phyloP scores from a whole-genome alignment of 1,140 invertebrate species.

The Scaptomyza hsui region DNA sequence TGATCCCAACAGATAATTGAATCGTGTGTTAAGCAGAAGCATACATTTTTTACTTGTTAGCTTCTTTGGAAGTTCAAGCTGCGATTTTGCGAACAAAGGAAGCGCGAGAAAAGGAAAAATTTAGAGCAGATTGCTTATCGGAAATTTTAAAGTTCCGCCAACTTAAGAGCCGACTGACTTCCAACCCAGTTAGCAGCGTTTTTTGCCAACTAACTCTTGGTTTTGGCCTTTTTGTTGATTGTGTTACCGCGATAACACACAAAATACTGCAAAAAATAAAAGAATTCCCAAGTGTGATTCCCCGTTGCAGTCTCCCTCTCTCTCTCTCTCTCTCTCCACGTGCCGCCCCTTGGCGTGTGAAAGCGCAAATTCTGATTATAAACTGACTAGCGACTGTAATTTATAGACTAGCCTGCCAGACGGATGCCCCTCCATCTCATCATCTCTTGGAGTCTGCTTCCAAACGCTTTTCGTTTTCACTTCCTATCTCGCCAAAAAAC shows the following conservation, averaged over 20 bases:
- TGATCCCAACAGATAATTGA: constrained; percentile 5
- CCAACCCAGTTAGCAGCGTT: constrained; percentile 63
- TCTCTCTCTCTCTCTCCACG: constrained; percentile 3
- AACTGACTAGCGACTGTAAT: constrained; percentile 69
- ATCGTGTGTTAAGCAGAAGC: background rate
- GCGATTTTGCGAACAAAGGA: constrained; percentile 56
- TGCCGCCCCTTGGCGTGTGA: constrained; percentile 61
- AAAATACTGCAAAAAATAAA: background rate
- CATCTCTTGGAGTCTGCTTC: background rate
- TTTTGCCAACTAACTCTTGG: constrained; percentile 14
- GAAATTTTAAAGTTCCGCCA: constrained; percentile 45
- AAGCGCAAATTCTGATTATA: constrained; percentile 80
- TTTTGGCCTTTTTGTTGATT: constrained; percentile 61
- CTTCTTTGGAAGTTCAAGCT: background rate
- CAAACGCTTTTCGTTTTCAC: constrained; percentile 73
- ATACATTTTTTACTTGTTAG: too few species aligned
- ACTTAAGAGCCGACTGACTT: constrained; percentile 8
- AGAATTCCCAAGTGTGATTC: constrained; percentile 29
- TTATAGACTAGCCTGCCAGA: constrained; percentile 64
- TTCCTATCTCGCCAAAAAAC: constrained; percentile 44
- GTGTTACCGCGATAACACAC: constrained; percentile 67
- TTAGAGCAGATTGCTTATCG: constrained; percentile 77
- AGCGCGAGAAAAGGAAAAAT: constrained; percentile 64
- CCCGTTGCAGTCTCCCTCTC: constrained; percentile 1
- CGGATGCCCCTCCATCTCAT: constrained; percentile 31